phyloP scores from a whole-genome alignment of 2,797 vertebrate species.

The Dendrocincla fuliginosa region DNA sequence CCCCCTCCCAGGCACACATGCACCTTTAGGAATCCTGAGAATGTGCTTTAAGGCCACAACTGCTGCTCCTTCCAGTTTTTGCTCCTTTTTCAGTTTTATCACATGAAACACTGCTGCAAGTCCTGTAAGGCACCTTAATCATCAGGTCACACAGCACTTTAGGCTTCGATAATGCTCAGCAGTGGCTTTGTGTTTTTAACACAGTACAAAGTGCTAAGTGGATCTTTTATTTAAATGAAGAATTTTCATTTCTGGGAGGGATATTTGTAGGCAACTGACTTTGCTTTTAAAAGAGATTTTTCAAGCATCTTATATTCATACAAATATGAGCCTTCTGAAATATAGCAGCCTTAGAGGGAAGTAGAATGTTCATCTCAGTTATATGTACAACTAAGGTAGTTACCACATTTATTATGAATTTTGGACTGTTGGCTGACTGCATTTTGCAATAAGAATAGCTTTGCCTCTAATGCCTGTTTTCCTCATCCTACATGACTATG shows the following conservation, averaged over 20 bases:
- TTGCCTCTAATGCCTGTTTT: neutral
- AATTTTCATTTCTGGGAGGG: neutral
- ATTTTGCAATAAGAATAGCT: neutral
- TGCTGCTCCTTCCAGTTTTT: neutral
- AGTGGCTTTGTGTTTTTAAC: neutral
- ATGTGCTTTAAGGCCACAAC: neutral
- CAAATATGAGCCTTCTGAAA: neutral
- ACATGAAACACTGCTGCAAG: neutral
- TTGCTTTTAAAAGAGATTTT: neutral
- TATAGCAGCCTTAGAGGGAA: neutral
- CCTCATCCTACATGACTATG: neutral
- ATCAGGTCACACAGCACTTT: neutral
- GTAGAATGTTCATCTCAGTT: neutral
- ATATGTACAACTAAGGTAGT: neutral
- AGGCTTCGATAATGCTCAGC: neutral
- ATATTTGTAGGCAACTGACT: neutral
- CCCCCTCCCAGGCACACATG: rapidly evolving
- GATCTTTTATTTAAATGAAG: neutral
- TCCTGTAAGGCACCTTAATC: neutral
- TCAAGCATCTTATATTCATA: neutral
- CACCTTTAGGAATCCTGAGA: neutral
- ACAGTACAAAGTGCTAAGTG: neutral
- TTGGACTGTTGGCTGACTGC: neutral
- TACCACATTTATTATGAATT: neutral
- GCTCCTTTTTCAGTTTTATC: neutral